Conservation (phyloP, 1,140 invertebrate genomes). For the Parapsyche elsis region DNA sequence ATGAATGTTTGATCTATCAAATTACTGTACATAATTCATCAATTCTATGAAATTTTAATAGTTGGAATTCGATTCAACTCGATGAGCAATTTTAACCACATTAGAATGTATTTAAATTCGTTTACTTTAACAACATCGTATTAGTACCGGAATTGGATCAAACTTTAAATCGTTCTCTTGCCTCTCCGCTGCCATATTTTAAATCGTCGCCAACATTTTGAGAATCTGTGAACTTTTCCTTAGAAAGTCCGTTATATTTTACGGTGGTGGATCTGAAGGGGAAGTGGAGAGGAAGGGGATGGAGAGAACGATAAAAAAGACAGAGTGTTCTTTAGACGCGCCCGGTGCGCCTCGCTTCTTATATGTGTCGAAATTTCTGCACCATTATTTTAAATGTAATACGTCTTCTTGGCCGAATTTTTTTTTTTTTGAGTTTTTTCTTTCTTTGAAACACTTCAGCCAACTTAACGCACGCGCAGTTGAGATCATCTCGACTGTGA, state of each 20-base stretch:
- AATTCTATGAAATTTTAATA: too few relatives aligned
- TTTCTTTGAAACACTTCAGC: not conserved
- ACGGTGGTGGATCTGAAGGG: not conserved
- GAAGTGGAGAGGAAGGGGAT: not conserved
- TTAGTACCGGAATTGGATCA: too few relatives aligned
- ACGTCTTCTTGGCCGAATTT: constrained; percentile 12
- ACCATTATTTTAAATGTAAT: constrained; percentile 24
- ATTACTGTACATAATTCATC: too few relatives aligned
- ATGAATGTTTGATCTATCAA: too few relatives aligned
- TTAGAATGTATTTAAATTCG: too few relatives aligned
- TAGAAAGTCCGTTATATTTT: constrained; percentile 33
- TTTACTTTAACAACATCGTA: too few relatives aligned
- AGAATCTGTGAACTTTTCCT: not conserved
- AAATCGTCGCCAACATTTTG: not conserved
- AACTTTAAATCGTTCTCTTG: too few relatives aligned
- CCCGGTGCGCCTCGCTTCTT: not conserved
- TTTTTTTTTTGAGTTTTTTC: not conserved
- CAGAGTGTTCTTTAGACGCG: constrained; percentile 16
- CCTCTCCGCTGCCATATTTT: too few relatives aligned
- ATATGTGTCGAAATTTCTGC: constrained; percentile 30
- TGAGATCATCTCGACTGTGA: constrained; percentile 17
- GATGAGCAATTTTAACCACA: too few relatives aligned
- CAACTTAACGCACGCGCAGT: not conserved
- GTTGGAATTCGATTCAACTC: too few relatives aligned
- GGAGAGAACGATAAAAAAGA: constrained; percentile 14